These are phyloP conservation scores for Theocolax elegans DNA, from an alignment of 1,140 invertebrate species.

Conservation along the genomic window DNA sequence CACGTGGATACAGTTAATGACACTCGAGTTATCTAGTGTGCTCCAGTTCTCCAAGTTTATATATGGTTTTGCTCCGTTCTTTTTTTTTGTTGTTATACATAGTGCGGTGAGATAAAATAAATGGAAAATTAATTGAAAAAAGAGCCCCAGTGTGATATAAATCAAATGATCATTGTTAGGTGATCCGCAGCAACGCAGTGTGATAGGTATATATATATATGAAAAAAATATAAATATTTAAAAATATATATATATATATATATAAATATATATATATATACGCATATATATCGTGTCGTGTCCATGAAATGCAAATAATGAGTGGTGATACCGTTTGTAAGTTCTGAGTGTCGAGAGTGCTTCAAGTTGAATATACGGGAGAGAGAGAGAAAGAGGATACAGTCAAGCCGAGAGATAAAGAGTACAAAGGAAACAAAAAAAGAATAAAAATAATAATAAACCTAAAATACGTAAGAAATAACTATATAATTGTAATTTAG, in stretches of 20 bases:
- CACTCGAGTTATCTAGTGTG: conserved; percentile 33
- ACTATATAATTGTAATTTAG: no score
- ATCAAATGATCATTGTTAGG: conserved; percentile 44
- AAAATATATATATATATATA: not conserved
- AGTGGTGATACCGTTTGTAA: conserved; percentile 42
- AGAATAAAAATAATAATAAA: conserved; percentile 1
- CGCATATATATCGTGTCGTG: conserved; percentile 34
- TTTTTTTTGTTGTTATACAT: conserved; percentile 33
- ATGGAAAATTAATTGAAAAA: conserved; percentile 10
- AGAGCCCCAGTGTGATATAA: conserved; percentile 43
- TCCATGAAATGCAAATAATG: conserved; percentile 34
- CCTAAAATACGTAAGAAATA: conserved; percentile 1
- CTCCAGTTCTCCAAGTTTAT: conserved; percentile 35
- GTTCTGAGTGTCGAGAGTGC: conserved; percentile 43
- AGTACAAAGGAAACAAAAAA: conserved; percentile 49
- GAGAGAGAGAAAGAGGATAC: not conserved
- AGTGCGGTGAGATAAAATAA: conserved; percentile 32
- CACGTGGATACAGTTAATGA: conserved; percentile 1
- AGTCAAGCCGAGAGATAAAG: conserved; percentile 37
- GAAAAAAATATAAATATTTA: conserved; percentile 13
- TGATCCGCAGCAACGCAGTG: conserved; percentile 52
- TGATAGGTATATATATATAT: conserved; percentile 54
- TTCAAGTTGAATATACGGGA: conserved; percentile 31
- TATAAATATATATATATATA: conserved; percentile 50
- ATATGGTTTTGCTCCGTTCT: not conserved